Evolutionary conservation across 2,888 invertebrate species (phyloP), one percentile per base, ranked within the genome.

Genomic region (Meghimatium bilineatum): DNA sequence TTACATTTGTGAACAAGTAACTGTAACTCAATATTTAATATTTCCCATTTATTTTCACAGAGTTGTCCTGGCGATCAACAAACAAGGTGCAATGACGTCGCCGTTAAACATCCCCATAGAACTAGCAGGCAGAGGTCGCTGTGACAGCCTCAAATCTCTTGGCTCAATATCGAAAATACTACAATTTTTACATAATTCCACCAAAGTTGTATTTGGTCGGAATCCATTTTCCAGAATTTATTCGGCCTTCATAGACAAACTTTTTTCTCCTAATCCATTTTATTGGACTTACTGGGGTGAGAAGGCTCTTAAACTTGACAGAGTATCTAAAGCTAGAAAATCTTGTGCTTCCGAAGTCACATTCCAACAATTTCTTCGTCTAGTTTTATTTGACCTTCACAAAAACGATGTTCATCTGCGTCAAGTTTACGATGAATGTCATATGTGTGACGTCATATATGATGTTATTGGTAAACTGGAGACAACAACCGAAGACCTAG

Each of bases 401-500:
- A 79, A 63, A 32, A 34, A 29, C 0, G 88, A 88, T 56, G 79
- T 85, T 1, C 87, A 88, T 66, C 85, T 87, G 32, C 79, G 75
- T 17, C 83, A 83, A 20, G 85, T 86, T 34, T 79, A 82, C 5
- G 52, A 78, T 23, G 71, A 81, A 60, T 88, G 88, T 69, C 80
- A 80, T 32, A 86, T 86, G n/a, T 88, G 88, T 36, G 49, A 72
- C 1, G 67, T 87, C 17, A 72, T 84, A 0, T 88, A 87, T 69
- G 82, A 87, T 71, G 78, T 88, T 49, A 77, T 87, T 71, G 88
- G 87, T 52, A 86, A 85, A 69, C 78, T 88, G 84, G 88, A 88
- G 83, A 83, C 83, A 0, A 82, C 85, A 32, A 34, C 74, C 10
- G 71, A 81, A 3, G 88, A 88, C 67, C 66, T 87, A 2, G 63